Conservation (phyloP, 30 jellyfish, hydroid and myxozoan species). For the Mastigias papua region DNA sequence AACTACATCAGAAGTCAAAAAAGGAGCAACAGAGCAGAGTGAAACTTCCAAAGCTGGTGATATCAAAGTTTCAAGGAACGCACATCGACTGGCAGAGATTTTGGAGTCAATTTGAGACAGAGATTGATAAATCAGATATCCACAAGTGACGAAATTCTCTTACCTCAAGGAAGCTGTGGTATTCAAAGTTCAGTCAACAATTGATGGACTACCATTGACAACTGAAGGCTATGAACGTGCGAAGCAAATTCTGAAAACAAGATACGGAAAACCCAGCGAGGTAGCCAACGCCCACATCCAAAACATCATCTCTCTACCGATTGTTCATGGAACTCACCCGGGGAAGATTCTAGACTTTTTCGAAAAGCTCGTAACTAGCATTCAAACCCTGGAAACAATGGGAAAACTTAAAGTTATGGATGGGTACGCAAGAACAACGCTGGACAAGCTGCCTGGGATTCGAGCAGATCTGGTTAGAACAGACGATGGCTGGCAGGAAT, state of each 20-base stretch:
- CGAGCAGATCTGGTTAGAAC: slow-evolving; percentile 66
- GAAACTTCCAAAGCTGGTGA: slow-evolving; percentile 10
- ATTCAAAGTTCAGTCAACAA: slow-evolving; percentile 15
- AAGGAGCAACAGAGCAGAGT: neutral
- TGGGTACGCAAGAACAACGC: slow-evolving; percentile 71
- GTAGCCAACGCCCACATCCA: slow-evolving; percentile 78
- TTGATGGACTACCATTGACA: slow-evolving; percentile 68
- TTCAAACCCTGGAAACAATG: slow-evolving; percentile 68
- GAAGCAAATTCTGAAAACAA: slow-evolving; percentile 49
- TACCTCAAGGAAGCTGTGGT: slow-evolving; percentile 35
- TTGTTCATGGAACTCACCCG: slow-evolving; percentile 30
- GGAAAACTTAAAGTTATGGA: slow-evolving; percentile 40
- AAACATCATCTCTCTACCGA: slow-evolving; percentile 29
- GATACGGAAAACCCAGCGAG: slow-evolving; percentile 64
- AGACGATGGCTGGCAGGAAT: slow-evolving; percentile 79
- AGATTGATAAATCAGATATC: no score
- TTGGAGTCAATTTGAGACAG: slow-evolving; percentile 54
- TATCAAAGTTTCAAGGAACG: no score
- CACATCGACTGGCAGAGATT: slow-evolving; percentile 68
- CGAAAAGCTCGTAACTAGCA: slow-evolving; percentile 48
- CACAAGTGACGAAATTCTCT: slow-evolving; percentile 54
- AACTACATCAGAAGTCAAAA: neutral
- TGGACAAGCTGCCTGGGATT: slow-evolving; percentile 81
- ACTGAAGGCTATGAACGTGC: slow-evolving; percentile 84
- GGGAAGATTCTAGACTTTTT: slow-evolving; percentile 61